Percentiles rank a stretch among this genome's conserved stretches.
Evolutionary conservation across 2,888 invertebrate species (phyloP).

Genomic region (Meghimatium bilineatum): DNA sequence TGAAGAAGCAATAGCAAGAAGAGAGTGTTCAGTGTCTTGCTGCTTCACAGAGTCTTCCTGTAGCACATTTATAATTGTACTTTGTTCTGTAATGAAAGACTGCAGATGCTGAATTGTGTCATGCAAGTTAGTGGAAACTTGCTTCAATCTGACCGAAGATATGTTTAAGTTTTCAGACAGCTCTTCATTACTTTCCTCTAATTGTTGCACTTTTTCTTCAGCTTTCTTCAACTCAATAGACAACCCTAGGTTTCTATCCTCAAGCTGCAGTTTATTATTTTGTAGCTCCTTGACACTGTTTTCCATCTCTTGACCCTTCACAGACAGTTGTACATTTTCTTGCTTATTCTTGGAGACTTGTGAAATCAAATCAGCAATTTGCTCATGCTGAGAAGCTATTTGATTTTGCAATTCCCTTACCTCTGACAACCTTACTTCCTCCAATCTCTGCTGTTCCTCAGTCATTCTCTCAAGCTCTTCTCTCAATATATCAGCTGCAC

Average conservation of each 20-base stretch:
- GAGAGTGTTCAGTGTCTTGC: slow-evolving; percentile 45
- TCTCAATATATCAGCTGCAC: slow-evolving; percentile 35
- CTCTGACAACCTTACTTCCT: slow-evolving; percentile 9
- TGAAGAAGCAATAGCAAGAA: slow-evolving; percentile 35
- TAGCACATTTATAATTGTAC: slow-evolving; percentile 40
- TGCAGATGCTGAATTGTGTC: slow-evolving; percentile 39
- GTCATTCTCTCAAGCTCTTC: slow-evolving; percentile 47
- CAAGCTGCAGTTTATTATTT: slow-evolving; percentile 22
- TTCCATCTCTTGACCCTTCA: slow-evolving; percentile 13
- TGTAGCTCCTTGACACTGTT: slow-evolving; percentile 30
- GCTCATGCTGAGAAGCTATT: slow-evolving; percentile 11
- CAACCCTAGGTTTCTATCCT: slow-evolving; percentile 26
- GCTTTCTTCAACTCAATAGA: slow-evolving; percentile 8
- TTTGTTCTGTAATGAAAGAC: slow-evolving; percentile 45
- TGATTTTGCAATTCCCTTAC: slow-evolving; percentile 17
- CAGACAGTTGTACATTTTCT: slow-evolving; percentile 1
- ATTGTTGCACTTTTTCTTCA: slow-evolving; percentile 6
- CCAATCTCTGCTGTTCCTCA: slow-evolving; percentile 51
- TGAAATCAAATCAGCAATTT: slow-evolving; percentile 1
- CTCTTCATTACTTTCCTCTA: slow-evolving; percentile 20
- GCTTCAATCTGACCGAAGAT: slow-evolving; percentile 44
- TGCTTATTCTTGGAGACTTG: not conserved
- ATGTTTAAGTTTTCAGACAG: slow-evolving; percentile 31
- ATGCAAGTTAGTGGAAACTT: slow-evolving; percentile 29
- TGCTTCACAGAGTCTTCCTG: slow-evolving; percentile 48